Conservation (phyloP, 2,797 vertebrate genomes). For the Falco naumanni region DNA sequence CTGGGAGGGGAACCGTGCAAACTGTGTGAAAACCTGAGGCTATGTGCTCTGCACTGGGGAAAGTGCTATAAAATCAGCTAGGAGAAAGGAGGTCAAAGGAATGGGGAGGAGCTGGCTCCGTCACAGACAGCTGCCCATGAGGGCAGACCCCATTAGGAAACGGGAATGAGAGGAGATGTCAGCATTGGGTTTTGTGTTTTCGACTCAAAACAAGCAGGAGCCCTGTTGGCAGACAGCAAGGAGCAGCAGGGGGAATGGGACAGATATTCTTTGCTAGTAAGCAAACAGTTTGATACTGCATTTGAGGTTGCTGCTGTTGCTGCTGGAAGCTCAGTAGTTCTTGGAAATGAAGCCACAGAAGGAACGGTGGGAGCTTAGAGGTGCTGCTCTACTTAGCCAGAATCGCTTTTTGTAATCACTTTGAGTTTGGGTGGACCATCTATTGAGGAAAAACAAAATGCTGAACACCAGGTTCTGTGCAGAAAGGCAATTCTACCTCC, state of each 20-base stretch:
- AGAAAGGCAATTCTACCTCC: not conserved
- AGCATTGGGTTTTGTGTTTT: not conserved
- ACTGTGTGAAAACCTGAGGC: not conserved
- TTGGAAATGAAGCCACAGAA: not conserved
- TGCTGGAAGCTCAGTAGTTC: not conserved
- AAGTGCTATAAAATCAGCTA: not conserved
- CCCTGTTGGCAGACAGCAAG: not conserved
- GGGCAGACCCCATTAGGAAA: slow-evolving; percentile 11
- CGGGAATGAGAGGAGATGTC: not conserved
- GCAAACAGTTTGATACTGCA: not conserved
- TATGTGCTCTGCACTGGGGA: not conserved
- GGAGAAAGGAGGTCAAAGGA: slow-evolving; percentile 1
- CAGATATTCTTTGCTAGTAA: not conserved
- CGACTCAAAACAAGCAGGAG: not conserved
- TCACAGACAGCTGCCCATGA: slow-evolving; percentile 18
- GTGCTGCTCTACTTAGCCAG: not conserved
- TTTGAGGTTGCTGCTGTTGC: not conserved
- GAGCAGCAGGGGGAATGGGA: not conserved
- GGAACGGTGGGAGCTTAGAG: not conserved
- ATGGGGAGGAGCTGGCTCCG: not conserved
- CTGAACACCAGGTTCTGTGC: not conserved
- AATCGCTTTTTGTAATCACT: not conserved
- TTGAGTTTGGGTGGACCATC: not conserved
- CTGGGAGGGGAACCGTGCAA: not conserved
- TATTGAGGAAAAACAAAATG: not conserved